phyloP scores from a whole-genome alignment of 2,888 invertebrate genomes.

The Abrostola triplasia region DNA sequence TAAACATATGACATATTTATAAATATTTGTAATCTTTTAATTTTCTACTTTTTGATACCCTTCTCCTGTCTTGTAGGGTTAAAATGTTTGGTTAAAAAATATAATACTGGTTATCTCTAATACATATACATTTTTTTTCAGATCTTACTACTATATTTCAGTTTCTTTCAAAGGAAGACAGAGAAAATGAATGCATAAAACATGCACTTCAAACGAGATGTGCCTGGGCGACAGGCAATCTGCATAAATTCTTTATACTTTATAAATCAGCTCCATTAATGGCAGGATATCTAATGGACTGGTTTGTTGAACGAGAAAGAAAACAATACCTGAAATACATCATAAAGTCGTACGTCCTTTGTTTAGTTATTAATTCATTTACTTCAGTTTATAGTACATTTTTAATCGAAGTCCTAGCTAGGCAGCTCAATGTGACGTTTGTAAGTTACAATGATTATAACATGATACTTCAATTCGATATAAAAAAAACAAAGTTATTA shows the following conservation, averaged over 20 bases:
- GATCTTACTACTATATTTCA: conserved; percentile 98
- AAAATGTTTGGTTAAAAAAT: too few species aligned
- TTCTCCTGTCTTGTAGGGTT: too few species aligned
- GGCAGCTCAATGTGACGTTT: neutral
- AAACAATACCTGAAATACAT: conserved; percentile 97
- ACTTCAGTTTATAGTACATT: conserved; percentile 20
- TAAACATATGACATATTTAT: too few species aligned
- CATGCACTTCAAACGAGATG: conserved; percentile 96
- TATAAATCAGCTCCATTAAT: conserved; percentile 97
- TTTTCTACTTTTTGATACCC: too few species aligned
- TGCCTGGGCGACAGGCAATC: conserved; percentile 98
- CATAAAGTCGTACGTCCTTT: conserved; percentile 97
- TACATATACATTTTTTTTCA: conserved; percentile 77
- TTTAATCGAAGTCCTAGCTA: neutral
- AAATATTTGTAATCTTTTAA: too few species aligned
- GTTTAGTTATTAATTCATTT: conserved; percentile 38
- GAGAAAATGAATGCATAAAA: conserved; percentile 93
- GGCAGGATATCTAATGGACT: conserved; percentile 98
- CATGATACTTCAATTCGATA: neutral
- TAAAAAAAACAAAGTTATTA: too few species aligned
- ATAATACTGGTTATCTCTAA: neutral
- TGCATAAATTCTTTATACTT: conserved; percentile 96
- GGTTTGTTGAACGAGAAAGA: conserved; percentile 98
- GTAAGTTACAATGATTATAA: neutral
- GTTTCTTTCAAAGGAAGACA: conserved; percentile 92